These are phyloP conservation scores for Echinops telfairi DNA, from an alignment of 2,113 vertebrate genomes.

Conservation along the genomic window DNA sequence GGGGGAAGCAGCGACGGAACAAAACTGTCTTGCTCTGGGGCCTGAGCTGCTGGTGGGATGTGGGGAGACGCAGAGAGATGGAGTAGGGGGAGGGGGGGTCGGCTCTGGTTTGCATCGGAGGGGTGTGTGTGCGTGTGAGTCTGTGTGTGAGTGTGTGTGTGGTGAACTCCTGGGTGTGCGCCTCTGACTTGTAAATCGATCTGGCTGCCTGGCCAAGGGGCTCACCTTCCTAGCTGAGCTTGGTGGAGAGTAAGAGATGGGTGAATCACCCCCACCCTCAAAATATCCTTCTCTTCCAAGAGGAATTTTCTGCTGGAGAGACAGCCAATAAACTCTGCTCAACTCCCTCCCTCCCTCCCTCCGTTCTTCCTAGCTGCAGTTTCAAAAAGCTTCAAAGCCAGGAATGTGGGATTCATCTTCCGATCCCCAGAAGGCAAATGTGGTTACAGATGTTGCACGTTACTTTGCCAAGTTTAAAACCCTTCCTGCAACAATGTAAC, in stretches of 20 bases:
- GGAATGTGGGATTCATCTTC: constrained; percentile 86
- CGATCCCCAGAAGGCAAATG: constrained; percentile 84
- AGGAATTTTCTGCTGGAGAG: constrained; percentile 76
- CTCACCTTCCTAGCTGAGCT: constrained; percentile 73
- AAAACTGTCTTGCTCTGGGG: constrained; percentile 69
- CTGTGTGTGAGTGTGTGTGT: background rate
- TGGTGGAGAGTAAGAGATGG: constrained; percentile 55
- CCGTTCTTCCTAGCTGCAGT: constrained; percentile 77
- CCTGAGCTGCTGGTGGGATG: constrained; percentile 72
- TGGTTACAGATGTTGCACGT: constrained; percentile 85
- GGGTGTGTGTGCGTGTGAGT: background rate
- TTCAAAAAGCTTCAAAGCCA: constrained; percentile 84
- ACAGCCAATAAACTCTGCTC: constrained; percentile 83
- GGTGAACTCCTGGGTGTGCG: constrained; percentile 67
- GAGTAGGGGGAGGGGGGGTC: background rate
- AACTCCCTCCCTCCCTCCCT: constrained; percentile 76
- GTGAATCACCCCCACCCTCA: constrained; percentile 72
- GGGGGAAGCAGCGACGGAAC: constrained; percentile 54
- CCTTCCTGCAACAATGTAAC: constrained; percentile 80
- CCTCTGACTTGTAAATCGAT: constrained; percentile 69
- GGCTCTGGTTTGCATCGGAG: constrained; percentile 3
- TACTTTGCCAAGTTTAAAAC: constrained; percentile 84
- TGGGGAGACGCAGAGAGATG: constrained; percentile 42
- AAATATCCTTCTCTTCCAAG: constrained; percentile 75
- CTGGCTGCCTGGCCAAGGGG: constrained; percentile 32